A percentile compares a stretch with the other conserved stretches of the same genome.
Conservation (phyloP, 2,113 vertebrate species). For the Hydrochoerus hydrochaeris region DNA sequence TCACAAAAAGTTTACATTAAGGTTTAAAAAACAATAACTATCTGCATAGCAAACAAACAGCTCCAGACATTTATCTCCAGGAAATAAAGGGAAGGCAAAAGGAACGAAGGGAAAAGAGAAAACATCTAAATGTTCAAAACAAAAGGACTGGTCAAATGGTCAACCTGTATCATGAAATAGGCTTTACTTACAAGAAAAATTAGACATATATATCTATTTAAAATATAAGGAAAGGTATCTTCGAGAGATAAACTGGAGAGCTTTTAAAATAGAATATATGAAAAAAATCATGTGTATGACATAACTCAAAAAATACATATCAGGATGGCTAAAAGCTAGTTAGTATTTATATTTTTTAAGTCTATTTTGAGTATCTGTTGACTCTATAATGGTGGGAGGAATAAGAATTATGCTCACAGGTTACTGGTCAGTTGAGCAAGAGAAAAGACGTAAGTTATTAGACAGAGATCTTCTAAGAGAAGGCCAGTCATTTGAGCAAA, state of each 20-base stretch:
- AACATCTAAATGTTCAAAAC: not conserved
- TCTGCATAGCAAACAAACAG: not conserved
- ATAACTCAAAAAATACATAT: not conserved
- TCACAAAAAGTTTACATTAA: not conserved
- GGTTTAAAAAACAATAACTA: not conserved
- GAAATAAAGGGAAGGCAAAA: conserved; percentile 3
- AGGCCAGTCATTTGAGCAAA: not conserved
- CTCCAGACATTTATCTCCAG: not conserved
- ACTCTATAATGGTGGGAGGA: not conserved
- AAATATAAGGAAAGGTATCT: not conserved
- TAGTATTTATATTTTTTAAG: not conserved
- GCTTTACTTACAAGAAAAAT: not conserved
- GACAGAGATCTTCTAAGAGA: not conserved
- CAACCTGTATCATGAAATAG: not conserved
- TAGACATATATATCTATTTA: not conserved
- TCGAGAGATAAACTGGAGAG: not conserved
- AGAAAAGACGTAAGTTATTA: not conserved
- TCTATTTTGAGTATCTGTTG: not conserved
- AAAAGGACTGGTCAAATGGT: not conserved
- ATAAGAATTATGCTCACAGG: not conserved
- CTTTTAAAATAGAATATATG: not conserved
- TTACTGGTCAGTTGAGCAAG: not conserved
- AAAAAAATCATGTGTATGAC: not conserved
- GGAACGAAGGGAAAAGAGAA: not conserved
- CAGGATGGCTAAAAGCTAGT: not conserved